Base-by-base conservation (phyloP, 2,113 vertebrate genomes). In the Pluvianellus socialis region DNA sequence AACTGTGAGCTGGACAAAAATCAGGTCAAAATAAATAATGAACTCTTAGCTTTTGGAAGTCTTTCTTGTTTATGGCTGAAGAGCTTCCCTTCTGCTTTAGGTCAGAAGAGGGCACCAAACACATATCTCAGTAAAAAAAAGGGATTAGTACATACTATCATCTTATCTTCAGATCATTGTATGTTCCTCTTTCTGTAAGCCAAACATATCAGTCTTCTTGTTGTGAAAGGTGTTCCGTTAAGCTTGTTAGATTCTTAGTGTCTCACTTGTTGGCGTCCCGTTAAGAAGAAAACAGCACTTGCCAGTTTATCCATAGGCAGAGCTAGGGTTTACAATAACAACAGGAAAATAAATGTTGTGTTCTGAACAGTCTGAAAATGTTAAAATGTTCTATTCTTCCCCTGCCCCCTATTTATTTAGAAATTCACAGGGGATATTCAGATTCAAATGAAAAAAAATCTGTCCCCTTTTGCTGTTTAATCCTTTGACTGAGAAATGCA, bases 1-100 rank as follows among this genome's bases (percentile, higher is more conserved):
- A 99, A 99, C 98, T 99, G 99, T 98, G 99, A 99, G 97, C 99
- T 99, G 91, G 99, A 99, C 98, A 99, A 99, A 97, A 99, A 99
- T 98, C 99, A 99, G 99, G 99, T 99, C 90, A 98, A 98, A 96
- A 96, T 95, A 94, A 97, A 76, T 74, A 76, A 66, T 61, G 42
- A 68, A 24, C 47, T 94, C 52, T 75, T 63, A 65, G 55, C 9
- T 80, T 94, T 82, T 90, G 23, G 32, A 79, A 88, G 14, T 70
- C 2, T 56, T n/a, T 87, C 82, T 79, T 79, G 23, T 65, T 81
- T 79, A n/a, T 65, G 45, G 38, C 38, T 30, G 15, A 27, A 55
- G 30, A 89, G 9, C 44, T 70, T 73, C n/a, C 24, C 84, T 94
- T 84, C 77, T 95, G 33, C 40, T 80, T 85, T 96, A 88, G 38